Evolutionary conservation across 2,888 invertebrate species (phyloP).

Genomic region (Panorpa germanica): DNA sequence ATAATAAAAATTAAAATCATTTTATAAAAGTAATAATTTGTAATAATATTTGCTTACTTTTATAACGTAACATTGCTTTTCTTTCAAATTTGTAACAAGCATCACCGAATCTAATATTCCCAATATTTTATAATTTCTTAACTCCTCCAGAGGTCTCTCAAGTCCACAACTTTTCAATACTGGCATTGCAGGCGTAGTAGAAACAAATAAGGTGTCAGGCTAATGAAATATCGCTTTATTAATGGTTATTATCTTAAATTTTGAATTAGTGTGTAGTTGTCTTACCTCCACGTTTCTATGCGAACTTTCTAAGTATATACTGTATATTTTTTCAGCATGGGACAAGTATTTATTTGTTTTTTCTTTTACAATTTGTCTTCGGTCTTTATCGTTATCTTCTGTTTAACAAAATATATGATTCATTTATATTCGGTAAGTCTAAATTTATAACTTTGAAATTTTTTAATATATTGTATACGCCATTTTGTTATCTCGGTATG

Average conservation of each 20-base stretch:
- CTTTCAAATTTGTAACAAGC: slow-evolving; percentile 23
- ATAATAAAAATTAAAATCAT: too few species aligned
- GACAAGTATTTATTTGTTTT: slow-evolving; percentile 23
- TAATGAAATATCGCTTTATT: slow-evolving; percentile 19
- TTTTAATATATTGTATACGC: background rate
- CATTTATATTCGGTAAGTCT: background rate
- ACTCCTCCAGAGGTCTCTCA: slow-evolving; percentile 21
- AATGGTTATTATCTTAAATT: slow-evolving; percentile 7
- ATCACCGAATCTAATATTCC: slow-evolving; percentile 20
- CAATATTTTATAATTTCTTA: slow-evolving; percentile 23
- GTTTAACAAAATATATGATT: slow-evolving; percentile 1
- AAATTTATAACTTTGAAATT: background rate
- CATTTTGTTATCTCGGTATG: too few species aligned
- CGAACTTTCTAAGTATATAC: slow-evolving; percentile 18
- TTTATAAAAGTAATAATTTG: too few species aligned
- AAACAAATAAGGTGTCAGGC: slow-evolving; percentile 13
- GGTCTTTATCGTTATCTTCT: slow-evolving; percentile 21
- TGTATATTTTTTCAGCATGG: slow-evolving; percentile 22
- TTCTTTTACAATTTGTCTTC: slow-evolving; percentile 22
- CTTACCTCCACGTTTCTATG: too few species aligned
- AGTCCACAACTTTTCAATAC: too few species aligned
- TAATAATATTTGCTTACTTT: slow-evolving; percentile 21
- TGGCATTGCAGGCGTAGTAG: background rate
- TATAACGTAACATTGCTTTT: slow-evolving; percentile 20
- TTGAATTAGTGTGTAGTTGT: background rate